Evolutionary conservation across 2,797 vertebrate species (phyloP).

Genomic region (Peromyscus melanophrys): DNA sequence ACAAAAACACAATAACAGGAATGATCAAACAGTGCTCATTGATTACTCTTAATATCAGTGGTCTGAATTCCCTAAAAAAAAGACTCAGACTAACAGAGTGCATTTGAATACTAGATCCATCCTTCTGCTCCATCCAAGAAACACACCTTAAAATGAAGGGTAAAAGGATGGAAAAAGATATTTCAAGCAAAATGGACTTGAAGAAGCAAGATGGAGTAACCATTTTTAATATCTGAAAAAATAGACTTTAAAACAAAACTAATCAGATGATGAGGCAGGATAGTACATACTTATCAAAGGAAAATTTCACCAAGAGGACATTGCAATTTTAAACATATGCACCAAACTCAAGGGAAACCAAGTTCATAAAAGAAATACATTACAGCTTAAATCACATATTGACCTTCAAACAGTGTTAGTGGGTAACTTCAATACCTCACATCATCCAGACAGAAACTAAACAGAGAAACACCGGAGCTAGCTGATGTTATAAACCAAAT

Average conservation of each 20-base stretch:
- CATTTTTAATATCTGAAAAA: neutral
- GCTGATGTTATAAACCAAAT: too few species aligned
- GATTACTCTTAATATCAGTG: neutral
- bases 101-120: neutral
- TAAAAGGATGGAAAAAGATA: neutral
- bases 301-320: neutral
- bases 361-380: neutral
- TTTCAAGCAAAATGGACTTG: neutral
- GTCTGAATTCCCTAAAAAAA: neutral
- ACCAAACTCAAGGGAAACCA: neutral
- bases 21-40: neutral
- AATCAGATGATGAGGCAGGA: neutral
- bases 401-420: neutral
- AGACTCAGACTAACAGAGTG: neutral
- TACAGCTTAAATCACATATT: neutral
- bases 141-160: neutral
- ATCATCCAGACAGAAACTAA: too few species aligned
- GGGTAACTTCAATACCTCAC: neutral
- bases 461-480: too few species aligned
- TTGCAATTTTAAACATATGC: neutral
- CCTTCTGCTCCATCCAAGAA: neutral
- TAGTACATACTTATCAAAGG: neutral
- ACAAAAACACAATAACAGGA: neutral
- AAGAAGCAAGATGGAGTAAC: neutral
- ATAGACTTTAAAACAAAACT: neutral